Conservation (phyloP, 2,888 invertebrate genomes). For the Rambutsinella grinnellia region DNA sequence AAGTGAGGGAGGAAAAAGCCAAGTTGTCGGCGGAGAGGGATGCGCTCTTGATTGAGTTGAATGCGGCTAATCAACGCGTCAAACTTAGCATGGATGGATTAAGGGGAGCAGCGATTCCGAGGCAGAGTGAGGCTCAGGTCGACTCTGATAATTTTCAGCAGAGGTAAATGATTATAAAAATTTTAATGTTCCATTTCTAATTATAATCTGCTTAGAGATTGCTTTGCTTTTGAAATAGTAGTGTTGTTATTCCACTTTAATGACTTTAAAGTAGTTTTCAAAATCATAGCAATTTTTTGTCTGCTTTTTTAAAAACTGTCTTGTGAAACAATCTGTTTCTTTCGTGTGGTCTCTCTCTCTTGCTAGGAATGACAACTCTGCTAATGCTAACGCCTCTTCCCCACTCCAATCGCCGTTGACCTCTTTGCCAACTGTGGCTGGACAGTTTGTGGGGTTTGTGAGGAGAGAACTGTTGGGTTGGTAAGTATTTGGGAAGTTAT, state of each 20-base stretch:
- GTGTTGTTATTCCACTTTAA: conserved; percentile 31
- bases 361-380: conserved; percentile 45
- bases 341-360: conserved; percentile 16
- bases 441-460: conserved; percentile 39
- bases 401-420: conserved; percentile 36
- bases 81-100: conserved; percentile 10
- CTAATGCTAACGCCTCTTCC: conserved; percentile 26
- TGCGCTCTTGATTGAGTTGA: conserved; percentile 16
- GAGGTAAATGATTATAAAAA: too few species aligned
- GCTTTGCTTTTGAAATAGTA: conserved; percentile 3
- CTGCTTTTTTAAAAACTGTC: conserved; percentile 12
- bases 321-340: conserved; percentile 8
- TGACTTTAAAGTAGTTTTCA: not conserved
- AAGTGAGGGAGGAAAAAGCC: conserved; percentile 15
- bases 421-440: conserved; percentile 37
- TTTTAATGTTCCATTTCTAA: too few species aligned
- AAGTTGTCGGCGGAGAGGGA: conserved; percentile 34
- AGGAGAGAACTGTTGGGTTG: conserved; percentile 48
- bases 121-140: not conserved
- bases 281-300: too few species aligned
- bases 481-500: conserved; percentile 32
- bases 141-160: too few species aligned
- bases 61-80: conserved; percentile 16
- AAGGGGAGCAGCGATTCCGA: conserved; percentile 5
- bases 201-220: not conserved